Base-by-base conservation (phyloP, 2,113 vertebrate species). In the Pluvialis apricaria region DNA sequence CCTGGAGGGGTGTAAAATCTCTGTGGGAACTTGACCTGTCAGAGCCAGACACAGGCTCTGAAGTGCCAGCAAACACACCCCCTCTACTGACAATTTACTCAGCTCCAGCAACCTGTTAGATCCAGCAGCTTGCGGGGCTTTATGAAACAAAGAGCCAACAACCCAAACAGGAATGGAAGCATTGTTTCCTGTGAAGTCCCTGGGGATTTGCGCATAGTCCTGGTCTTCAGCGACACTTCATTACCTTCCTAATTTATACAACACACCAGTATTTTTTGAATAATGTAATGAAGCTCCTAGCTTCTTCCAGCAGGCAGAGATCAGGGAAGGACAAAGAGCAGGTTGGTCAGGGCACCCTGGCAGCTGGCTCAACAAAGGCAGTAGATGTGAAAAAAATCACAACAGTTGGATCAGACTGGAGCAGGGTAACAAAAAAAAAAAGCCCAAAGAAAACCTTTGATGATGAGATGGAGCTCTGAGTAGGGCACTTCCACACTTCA, bases 311-410 rank as follows among this genome's bases (percentile, higher is more conserved):
- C 49, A 79, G 70, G 61, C 58, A 87, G 68, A 82, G 84, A 93
- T 79, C 81, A 88, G 40, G 17, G 69, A 87, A 90, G 70, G 75
- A 92, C 79, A 87, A 95, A 94, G 84, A 88, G 26, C 79, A 94
- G 64, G 79, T 15, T 92, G 82, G 64, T 73, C 65, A 60, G 88
- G 92, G 70, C 40, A 69, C n/a, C 34, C 11, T 18, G 64, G 84
- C 84, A 93, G 75, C 82, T 93, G 79, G 31, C 72, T 90, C 68
- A 94, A 88, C 76, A 93, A 90, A 96, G 31, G 72, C 29, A 75
- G 68, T 13, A 20, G 42, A 83, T 71, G 34, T 51, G 85, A 72
- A 92, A 94, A 73, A 87, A 69, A 52, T 32, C n/a, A 69, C 82
- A 83, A 5, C 51, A 44, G 38, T 58, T 92, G 68, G 42, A 86